These are phyloP conservation scores for Dasypogon diadema DNA, from an alignment of 2,888 invertebrate species.

Conservation along the genomic window DNA sequence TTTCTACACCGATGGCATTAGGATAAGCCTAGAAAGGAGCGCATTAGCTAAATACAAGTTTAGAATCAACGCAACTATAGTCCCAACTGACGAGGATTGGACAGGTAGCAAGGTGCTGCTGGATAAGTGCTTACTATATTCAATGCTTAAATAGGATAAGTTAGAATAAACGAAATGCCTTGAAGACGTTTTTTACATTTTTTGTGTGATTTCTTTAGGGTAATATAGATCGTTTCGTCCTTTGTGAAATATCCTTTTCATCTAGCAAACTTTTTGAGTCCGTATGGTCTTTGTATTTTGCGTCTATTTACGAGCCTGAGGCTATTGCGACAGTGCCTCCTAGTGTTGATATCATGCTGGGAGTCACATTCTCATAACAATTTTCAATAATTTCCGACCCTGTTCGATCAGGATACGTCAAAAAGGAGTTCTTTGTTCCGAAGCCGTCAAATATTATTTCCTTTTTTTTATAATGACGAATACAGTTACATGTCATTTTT, in stretches of 20 bases:
- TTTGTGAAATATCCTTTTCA: slow-evolving; percentile 16
- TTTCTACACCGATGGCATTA: slow-evolving; percentile 49
- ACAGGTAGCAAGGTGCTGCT: slow-evolving; percentile 24
- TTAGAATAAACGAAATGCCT: background rate
- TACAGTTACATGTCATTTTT: slow-evolving; percentile 12
- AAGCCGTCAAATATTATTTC: slow-evolving; percentile 34
- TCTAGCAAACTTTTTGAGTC: slow-evolving; percentile 14
- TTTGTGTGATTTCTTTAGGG: slow-evolving; percentile 2
- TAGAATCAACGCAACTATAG: slow-evolving; percentile 5
- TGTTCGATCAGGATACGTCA: slow-evolving; percentile 51
- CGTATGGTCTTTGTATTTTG: background rate
- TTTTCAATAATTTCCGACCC: slow-evolving; percentile 56
- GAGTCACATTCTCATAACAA: slow-evolving; percentile 55
- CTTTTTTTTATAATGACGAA: slow-evolving; percentile 25
- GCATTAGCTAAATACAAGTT: slow-evolving; percentile 32
- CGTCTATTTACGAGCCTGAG: slow-evolving; percentile 28
- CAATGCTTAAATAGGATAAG: slow-evolving; percentile 37
- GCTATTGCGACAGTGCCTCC: slow-evolving; percentile 34
- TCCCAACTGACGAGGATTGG: slow-evolving; percentile 26
- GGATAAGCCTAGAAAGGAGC: slow-evolving; percentile 44
- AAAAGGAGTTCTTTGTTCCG: slow-evolving; percentile 23
- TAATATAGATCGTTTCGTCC: slow-evolving; percentile 9
- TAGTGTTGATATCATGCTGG: slow-evolving; percentile 54
- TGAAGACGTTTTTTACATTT: slow-evolving; percentile 23
- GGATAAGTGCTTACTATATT: background rate